phyloP scores from a whole-genome alignment of 2,888 invertebrate genomes.

The Sphaeridia pumilis region DNA sequence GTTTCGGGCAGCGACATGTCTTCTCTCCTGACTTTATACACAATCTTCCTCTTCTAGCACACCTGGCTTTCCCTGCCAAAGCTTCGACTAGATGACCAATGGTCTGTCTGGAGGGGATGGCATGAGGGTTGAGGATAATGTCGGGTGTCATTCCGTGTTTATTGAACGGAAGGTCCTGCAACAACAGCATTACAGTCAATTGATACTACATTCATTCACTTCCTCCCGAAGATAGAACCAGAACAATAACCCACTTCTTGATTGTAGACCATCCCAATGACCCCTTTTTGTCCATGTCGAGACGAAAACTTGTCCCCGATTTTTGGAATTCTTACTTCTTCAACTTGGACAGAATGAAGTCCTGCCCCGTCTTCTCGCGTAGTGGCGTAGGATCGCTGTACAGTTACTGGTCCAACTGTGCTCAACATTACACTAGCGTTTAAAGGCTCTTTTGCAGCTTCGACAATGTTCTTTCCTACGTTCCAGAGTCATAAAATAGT shows the following conservation, averaged over 20 bases:
- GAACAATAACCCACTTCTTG: conserved; percentile 40
- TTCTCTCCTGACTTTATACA: too few species aligned
- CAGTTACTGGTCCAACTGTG: conserved; percentile 51
- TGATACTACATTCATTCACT: too few species aligned
- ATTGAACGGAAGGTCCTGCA: conserved; percentile 41
- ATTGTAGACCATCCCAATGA: conserved; percentile 50
- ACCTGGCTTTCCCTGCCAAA: conserved; percentile 44
- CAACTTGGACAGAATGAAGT: conserved; percentile 48
- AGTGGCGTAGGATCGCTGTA: conserved; percentile 46
- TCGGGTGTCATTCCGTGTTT: conserved; percentile 50
- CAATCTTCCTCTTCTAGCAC: too few species aligned
- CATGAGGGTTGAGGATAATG: conserved; percentile 54
- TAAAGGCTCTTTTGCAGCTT: conserved; percentile 47
- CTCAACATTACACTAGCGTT: conserved; percentile 48
- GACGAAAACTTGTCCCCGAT: conserved; percentile 54
- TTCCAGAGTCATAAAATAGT: neutral
- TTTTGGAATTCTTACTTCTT: conserved; percentile 47
- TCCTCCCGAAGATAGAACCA: conserved; percentile 3
- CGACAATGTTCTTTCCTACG: conserved; percentile 35
- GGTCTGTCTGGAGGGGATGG: conserved; percentile 52
- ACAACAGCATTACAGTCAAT: conserved; percentile 1
- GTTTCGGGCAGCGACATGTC: too few species aligned
- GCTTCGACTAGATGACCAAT: conserved; percentile 54
- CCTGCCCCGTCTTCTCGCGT: conserved; percentile 49
- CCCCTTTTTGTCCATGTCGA: conserved; percentile 53